These are phyloP conservation scores for Dorcus hopei DNA, from an alignment of 2,888 invertebrate species.

Conservation along the genomic window DNA sequence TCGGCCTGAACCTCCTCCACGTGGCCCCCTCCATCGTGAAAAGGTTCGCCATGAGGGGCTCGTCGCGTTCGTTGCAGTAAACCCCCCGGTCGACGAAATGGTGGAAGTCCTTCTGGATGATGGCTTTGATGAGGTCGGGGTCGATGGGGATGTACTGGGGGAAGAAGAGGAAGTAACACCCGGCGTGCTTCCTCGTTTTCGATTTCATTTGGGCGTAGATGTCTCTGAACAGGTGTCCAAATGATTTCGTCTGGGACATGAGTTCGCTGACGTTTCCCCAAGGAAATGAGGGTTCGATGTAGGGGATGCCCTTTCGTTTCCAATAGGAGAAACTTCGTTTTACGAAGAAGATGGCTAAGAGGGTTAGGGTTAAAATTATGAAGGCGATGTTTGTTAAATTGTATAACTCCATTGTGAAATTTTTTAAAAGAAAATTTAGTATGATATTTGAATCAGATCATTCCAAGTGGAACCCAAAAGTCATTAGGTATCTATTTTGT, in stretches of 20 bases:
- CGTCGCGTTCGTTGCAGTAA: constrained; percentile 55
- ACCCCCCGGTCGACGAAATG: constrained; percentile 60
- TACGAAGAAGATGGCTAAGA: background rate
- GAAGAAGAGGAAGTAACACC: constrained; percentile 24
- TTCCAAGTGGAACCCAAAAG: too few relatives aligned
- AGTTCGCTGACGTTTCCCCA: background rate
- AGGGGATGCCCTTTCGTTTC: constrained; percentile 1
- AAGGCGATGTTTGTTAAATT: background rate
- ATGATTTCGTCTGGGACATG: background rate
- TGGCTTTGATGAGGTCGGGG: constrained; percentile 35
- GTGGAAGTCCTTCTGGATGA: constrained; percentile 57
- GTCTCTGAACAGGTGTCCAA: background rate
- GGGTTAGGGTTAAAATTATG: background rate
- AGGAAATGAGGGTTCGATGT: constrained; percentile 4
- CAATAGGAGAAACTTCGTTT: constrained; percentile 9
- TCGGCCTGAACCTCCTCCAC: constrained; percentile 52
- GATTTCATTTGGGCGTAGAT: constrained; percentile 25
- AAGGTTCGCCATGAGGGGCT: constrained; percentile 57
- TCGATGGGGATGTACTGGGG: constrained; percentile 29
- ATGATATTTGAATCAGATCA: too few relatives aligned
- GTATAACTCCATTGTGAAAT: too few relatives aligned
- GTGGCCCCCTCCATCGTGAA: constrained; percentile 54
- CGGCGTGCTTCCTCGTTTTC: constrained; percentile 24
- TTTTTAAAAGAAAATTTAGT: too few relatives aligned
- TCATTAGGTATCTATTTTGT: too few relatives aligned